Conservation (phyloP, 2,888 invertebrate species). For the Daptonema setosum region DNA sequence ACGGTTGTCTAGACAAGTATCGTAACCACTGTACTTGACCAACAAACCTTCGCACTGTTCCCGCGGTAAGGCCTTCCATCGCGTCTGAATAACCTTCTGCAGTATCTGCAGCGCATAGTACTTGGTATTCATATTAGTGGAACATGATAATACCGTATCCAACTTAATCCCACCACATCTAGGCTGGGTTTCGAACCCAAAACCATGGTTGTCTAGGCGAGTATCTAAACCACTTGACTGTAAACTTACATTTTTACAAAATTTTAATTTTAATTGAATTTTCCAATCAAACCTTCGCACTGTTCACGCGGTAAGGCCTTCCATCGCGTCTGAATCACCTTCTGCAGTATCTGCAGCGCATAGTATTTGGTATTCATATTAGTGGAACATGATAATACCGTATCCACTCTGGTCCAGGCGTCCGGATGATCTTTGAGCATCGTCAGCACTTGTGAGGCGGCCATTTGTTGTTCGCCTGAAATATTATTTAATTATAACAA, state of each 20-base stretch:
- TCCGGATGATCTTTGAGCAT: slow-evolving; percentile 77
- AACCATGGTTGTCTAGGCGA: too few species aligned
- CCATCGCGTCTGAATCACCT: slow-evolving; percentile 95
- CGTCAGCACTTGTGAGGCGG: slow-evolving; percentile 83
- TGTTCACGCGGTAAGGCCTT: slow-evolving; percentile 92
- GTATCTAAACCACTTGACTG: too few species aligned
- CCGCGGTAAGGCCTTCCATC: slow-evolving; percentile 92
- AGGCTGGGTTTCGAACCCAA: too few species aligned
- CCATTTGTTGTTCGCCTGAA: slow-evolving; percentile 12
- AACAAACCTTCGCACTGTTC: slow-evolving; percentile 68
- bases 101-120: slow-evolving; percentile 96
- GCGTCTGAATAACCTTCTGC: slow-evolving; percentile 90
- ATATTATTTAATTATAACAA: too few species aligned
- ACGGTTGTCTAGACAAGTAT: too few species aligned
- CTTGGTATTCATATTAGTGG: slow-evolving; percentile 85
- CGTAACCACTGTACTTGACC: too few species aligned
- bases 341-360: slow-evolving; percentile 93
- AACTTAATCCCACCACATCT: slow-evolving; percentile 33
- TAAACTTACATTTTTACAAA: background rate
- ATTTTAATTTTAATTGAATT: background rate
- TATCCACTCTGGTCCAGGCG: slow-evolving; percentile 65
- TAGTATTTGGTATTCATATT: slow-evolving; percentile 98
- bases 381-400: slow-evolving; percentile 78
- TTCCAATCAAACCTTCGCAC: slow-evolving; percentile 48
- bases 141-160: slow-evolving; percentile 91